These are phyloP conservation scores for Karalla daura DNA, from an alignment of 2,797 vertebrate genomes.

Conservation along the genomic window DNA sequence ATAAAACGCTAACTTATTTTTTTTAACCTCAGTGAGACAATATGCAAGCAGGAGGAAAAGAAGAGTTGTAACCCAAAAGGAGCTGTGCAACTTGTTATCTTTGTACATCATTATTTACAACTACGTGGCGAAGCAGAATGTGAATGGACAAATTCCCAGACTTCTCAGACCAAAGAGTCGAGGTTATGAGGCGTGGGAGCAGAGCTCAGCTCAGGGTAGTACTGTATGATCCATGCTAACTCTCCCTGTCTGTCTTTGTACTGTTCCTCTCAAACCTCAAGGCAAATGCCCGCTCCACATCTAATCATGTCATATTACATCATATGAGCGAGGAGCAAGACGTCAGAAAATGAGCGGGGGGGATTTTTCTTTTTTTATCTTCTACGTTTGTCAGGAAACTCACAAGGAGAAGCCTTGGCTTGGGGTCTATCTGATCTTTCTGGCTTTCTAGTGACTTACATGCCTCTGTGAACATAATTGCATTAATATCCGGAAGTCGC, in stretches of 20 bases:
- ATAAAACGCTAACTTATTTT: too few species aligned
- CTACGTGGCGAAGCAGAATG: neutral
- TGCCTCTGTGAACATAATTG: conserved; percentile 54
- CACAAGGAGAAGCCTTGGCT: conserved; percentile 8
- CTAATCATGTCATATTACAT: neutral
- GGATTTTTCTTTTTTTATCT: too few species aligned
- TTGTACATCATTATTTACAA: neutral
- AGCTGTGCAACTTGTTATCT: neutral
- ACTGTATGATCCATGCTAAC: neutral
- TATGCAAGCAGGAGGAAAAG: too few species aligned
- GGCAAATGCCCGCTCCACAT: neutral
- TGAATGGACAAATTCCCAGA: neutral
- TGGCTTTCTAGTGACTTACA: conserved; percentile 38
- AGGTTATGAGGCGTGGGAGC: neutral
- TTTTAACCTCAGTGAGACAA: too few species aligned
- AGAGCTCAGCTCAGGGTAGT: neutral
- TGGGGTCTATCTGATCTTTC: conserved; percentile 23
- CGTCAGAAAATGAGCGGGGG: neutral
- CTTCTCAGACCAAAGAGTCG: neutral
- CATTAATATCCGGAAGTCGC: conserved; percentile 49
- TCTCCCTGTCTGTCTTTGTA: neutral
- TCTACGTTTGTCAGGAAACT: conserved; percentile 10
- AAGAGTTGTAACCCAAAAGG: too few species aligned
- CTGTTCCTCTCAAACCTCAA: neutral
- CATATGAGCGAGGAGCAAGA: neutral